These are phyloP conservation scores for Aplodontia rufa DNA, from an alignment of 2,113 vertebrate genomes.

Conservation along the genomic window DNA sequence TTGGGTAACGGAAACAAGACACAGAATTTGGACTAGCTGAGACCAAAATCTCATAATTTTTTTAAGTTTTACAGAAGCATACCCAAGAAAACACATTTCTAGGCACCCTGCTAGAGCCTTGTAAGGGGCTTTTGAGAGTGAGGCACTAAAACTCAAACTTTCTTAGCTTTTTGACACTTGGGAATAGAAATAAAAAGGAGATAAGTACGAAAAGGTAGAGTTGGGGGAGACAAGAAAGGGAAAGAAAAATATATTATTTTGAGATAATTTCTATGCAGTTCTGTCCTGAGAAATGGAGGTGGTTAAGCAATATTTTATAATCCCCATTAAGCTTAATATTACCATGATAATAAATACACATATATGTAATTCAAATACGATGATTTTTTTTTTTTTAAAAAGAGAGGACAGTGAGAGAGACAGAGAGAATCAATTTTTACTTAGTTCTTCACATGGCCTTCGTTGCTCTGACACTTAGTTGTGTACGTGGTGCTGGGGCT, in stretches of 20 bases:
- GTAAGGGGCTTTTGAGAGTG: neutral
- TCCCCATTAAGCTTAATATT: neutral
- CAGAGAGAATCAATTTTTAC: too few relatives aligned
- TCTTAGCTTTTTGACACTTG: neutral
- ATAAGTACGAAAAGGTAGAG: neutral
- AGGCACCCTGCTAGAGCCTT: neutral
- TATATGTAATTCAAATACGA: neutral
- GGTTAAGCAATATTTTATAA: neutral
- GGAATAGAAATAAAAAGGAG: neutral
- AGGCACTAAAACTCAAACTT: neutral
- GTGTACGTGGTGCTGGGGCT: too few relatives aligned
- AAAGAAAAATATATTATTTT: neutral
- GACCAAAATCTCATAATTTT: neutral
- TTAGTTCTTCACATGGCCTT: too few relatives aligned
- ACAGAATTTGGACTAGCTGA: neutral
- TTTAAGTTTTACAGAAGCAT: conserved; percentile 21
- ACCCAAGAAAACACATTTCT: neutral
- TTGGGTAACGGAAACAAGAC: neutral
- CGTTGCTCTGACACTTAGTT: too few relatives aligned
- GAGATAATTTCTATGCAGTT: conserved; percentile 1
- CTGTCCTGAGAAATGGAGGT: neutral
- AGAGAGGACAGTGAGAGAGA: too few relatives aligned
- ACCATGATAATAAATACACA: neutral
- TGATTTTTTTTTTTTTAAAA: too few relatives aligned
- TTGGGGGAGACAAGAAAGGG: neutral